Conservation (phyloP, 1,140 invertebrate genomes). For the Ceratina japonica region DNA sequence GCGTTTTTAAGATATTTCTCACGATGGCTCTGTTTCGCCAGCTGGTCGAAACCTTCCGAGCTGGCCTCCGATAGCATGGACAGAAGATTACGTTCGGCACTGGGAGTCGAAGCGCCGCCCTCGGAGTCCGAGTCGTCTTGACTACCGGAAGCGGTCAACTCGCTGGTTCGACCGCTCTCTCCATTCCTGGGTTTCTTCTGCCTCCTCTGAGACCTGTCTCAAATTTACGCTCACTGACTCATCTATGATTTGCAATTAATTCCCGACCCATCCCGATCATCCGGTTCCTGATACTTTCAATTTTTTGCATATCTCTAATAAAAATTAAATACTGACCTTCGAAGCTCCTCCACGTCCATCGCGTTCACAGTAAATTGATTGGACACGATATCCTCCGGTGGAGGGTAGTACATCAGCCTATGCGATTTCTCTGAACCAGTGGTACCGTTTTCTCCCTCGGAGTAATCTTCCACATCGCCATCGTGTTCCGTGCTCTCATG, state of each 20-base stretch:
- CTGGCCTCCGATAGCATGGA: conserved; percentile 84
- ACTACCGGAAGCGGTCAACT: conserved; percentile 83
- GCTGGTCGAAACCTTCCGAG: conserved; percentile 87
- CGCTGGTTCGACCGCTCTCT: conserved; percentile 77
- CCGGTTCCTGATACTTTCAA: too few species aligned
- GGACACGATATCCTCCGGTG: conserved; percentile 76
- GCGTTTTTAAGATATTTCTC: conserved; percentile 89
- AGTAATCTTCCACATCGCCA: conserved; percentile 92
- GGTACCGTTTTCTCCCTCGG: conserved; percentile 88
- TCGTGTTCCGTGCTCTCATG: conserved; percentile 90
- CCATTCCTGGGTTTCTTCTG: conserved; percentile 82
- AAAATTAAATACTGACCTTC: conserved; percentile 72
- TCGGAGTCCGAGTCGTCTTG: conserved; percentile 85
- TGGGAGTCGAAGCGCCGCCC: conserved; percentile 81
- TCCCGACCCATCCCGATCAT: neutral
- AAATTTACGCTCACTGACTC: neutral
- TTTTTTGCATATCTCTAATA: neutral
- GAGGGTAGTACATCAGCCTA: conserved; percentile 80
- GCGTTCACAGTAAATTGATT: conserved; percentile 93
- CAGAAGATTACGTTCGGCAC: conserved; percentile 79
- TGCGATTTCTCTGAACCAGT: conserved; percentile 85
- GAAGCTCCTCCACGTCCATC: conserved; percentile 90
- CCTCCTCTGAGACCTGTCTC: conserved; percentile 84
- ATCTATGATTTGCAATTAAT: too few species aligned
- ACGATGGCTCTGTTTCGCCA: conserved; percentile 81